Evolutionary conservation across 1,140 invertebrate genomes (phyloP).

Genomic region (Anastrepha ludens): DNA sequence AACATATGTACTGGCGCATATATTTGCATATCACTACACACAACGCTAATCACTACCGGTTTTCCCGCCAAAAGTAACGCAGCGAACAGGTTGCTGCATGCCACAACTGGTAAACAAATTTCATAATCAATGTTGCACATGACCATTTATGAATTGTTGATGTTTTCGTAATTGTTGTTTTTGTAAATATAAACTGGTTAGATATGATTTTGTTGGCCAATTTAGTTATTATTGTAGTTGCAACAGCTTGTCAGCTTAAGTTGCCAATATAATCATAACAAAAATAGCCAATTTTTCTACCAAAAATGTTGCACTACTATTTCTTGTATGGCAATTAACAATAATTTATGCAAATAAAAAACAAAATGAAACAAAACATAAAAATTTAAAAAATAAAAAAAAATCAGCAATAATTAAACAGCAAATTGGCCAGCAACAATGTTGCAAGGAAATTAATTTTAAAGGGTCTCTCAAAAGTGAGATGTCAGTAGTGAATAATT

Average conservation of each 20-base stretch:
- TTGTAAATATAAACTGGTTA: background rate
- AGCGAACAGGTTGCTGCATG: conserved; percentile 21
- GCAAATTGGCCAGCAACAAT: too few species aligned
- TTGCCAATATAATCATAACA: conserved; percentile 1
- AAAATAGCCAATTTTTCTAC: background rate
- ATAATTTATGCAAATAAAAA: too few species aligned
- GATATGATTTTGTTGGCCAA: background rate
- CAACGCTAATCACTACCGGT: conserved; percentile 5
- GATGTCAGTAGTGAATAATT: too few species aligned
- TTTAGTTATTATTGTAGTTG: conserved; percentile 1
- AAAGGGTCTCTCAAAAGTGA: too few species aligned
- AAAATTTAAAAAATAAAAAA: too few species aligned
- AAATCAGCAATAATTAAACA: too few species aligned
- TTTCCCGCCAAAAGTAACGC: conserved; percentile 25
- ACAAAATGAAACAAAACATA: too few species aligned
- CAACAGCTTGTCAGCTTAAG: conserved; percentile 25
- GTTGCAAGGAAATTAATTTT: too few species aligned
- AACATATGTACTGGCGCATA: background rate
- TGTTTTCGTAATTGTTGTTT: background rate
- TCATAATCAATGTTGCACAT: conserved; percentile 47
- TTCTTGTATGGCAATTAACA: background rate
- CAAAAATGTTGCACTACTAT: background rate
- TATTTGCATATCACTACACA: conserved; percentile 5
- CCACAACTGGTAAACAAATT: conserved; percentile 47
- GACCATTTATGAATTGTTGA: conserved; percentile 4